phyloP scores from a whole-genome alignment of 53 echinoderm and acorn worm species.

The Henricia sp. region DNA sequence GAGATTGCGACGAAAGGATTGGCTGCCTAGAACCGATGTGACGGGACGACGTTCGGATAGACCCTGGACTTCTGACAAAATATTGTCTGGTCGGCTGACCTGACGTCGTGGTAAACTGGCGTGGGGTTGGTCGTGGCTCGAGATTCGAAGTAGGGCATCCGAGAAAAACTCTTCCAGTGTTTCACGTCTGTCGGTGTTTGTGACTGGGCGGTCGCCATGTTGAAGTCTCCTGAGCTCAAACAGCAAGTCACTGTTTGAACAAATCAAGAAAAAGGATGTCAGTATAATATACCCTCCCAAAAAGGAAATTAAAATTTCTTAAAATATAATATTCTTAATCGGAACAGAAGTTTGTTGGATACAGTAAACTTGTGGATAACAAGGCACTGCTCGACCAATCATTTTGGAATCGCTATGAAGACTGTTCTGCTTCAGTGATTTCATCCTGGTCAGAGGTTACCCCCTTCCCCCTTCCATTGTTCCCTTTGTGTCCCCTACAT shows the following conservation, averaged over 20 bases:
- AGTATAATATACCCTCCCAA: slow-evolving; percentile 4
- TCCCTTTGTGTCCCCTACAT: no score
- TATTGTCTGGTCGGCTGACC: slow-evolving; percentile 37
- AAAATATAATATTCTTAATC: not conserved
- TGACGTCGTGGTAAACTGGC: not conserved
- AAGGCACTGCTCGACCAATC: no score
- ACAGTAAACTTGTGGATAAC: no score
- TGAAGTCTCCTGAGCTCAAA: slow-evolving; percentile 82
- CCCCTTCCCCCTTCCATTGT: no score
- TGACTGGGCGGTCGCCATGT: slow-evolving; percentile 69
- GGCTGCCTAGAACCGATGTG: slow-evolving; percentile 70
- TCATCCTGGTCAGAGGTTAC: no score
- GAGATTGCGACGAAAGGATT: slow-evolving; percentile 74
- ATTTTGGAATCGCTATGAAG: no score
- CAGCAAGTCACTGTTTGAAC: slow-evolving; percentile 75
- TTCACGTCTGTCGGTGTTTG: slow-evolving; percentile 57
- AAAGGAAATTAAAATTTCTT: no score
- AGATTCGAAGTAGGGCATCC: slow-evolving; percentile 20
- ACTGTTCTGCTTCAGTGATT: no score
- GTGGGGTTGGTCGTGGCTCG: slow-evolving; percentile 18
- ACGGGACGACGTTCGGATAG: slow-evolving; percentile 76
- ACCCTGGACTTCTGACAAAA: slow-evolving; percentile 56
- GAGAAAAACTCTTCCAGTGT: slow-evolving; percentile 67
- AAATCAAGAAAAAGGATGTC: not conserved
- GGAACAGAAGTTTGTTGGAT: no score